Percentiles rank a stretch among this genome's conserved stretches.
phyloP scores from a whole-genome alignment of 2,113 vertebrate species.

The Labrus mixtus region DNA sequence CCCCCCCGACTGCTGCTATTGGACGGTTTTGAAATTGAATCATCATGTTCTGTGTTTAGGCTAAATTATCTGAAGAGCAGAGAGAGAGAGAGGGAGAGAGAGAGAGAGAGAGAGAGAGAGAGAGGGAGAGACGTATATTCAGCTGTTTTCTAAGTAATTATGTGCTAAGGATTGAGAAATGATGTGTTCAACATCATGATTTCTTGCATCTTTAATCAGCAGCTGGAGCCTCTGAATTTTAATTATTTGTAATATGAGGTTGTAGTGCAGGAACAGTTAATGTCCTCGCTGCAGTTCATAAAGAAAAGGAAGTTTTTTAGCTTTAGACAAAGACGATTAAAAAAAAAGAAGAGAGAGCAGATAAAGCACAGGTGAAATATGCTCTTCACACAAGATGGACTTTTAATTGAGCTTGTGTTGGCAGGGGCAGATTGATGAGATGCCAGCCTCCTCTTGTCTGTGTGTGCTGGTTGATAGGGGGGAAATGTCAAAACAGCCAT shows the following conservation, averaged over 20 bases:
- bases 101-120: too few species aligned
- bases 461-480: slow-evolving; percentile 60
- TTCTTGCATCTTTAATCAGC: slow-evolving; percentile 46
- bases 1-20: slow-evolving; percentile 50
- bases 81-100: too few species aligned
- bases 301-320: not conserved
- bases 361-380: slow-evolving; percentile 65
- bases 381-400: slow-evolving; percentile 57
- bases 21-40: slow-evolving; percentile 67
- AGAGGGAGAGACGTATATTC: too few species aligned
- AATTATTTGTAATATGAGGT: slow-evolving; percentile 18
- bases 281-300: not conserved
- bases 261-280: not conserved
- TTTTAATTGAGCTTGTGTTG: slow-evolving; percentile 69
- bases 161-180: slow-evolving; percentile 27
- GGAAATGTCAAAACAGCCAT: slow-evolving; percentile 69
- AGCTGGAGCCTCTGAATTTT: slow-evolving; percentile 19
- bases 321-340: not conserved
- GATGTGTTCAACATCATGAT: slow-evolving; percentile 7
- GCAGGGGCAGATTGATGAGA: slow-evolving; percentile 65
- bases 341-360: slow-evolving; percentile 10
- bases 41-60: slow-evolving; percentile 58
- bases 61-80: slow-evolving; percentile 57
- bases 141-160: slow-evolving; percentile 46
- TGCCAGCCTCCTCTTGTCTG: slow-evolving; percentile 51